A percentile compares a stretch with the other conserved stretches of the same genome.
phyloP scores from a whole-genome alignment of 2,113 vertebrate genomes.

The Halichoerus grypus region DNA sequence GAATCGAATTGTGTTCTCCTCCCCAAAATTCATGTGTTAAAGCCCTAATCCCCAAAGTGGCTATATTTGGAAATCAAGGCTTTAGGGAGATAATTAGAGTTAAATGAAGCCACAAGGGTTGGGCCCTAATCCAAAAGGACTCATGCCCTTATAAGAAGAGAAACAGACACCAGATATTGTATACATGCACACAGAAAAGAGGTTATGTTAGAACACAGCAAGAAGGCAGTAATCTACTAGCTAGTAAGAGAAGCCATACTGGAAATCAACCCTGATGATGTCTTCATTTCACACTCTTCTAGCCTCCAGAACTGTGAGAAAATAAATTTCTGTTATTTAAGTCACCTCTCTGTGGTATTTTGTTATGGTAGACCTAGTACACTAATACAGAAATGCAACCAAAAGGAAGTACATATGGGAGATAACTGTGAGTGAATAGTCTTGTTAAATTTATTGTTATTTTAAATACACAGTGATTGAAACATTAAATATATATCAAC shows the following conservation, averaged over 20 bases:
- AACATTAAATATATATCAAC: constrained; percentile 7
- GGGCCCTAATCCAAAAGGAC: neutral
- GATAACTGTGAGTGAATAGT: neutral
- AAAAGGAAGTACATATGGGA: neutral
- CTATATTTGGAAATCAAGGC: neutral
- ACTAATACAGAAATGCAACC: neutral
- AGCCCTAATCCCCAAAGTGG: neutral
- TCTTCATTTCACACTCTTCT: neutral
- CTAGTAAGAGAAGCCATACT: neutral
- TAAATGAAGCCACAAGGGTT: neutral
- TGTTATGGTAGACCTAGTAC: neutral
- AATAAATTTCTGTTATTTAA: neutral
- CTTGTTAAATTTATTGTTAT: constrained; percentile 8
- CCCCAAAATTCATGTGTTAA: neutral
- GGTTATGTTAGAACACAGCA: neutral
- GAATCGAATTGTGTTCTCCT: neutral
- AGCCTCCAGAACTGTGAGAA: neutral
- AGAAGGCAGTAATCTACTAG: neutral
- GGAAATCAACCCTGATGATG: neutral
- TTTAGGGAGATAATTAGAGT: neutral
- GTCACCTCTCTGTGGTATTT: neutral
- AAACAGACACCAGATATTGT: neutral
- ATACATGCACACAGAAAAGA: neutral
- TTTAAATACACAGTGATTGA: constrained; percentile 12
- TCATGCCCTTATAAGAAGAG: neutral